Conservation (phyloP, 2,888 invertebrate species). For the Tethea ocularis region DNA sequence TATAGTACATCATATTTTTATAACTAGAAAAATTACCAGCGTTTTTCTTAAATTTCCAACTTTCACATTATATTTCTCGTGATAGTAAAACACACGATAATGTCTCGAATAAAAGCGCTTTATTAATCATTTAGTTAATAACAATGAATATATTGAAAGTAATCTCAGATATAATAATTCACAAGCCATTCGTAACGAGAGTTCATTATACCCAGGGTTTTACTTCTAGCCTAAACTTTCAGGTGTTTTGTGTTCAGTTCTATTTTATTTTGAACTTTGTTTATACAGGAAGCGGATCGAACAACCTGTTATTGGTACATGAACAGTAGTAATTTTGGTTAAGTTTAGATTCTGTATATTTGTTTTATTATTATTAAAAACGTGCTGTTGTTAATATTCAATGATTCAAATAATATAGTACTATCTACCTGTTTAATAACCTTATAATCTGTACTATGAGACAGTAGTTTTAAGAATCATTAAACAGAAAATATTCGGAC, state of each 20-base stretch:
- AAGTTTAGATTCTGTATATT: conserved; percentile 50
- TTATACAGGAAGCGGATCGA: neutral
- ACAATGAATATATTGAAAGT: neutral
- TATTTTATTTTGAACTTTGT: neutral
- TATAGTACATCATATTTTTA: no score
- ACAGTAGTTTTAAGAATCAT: no score
- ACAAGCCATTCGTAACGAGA: neutral
- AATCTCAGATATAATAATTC: neutral
- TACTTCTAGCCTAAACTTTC: neutral
- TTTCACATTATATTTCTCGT: no score
- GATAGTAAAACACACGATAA: neutral
- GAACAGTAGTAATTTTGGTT: conserved; percentile 27
- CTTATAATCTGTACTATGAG: neutral
- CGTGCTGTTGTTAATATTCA: conserved; percentile 6
- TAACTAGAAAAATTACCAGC: no score
- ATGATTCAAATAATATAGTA: neutral
- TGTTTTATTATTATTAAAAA: conserved; percentile 30
- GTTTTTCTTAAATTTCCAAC: no score
- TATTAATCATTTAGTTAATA: neutral
- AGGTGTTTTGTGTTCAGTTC: neutral
- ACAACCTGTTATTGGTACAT: conserved; percentile 16
- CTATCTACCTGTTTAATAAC: neutral
- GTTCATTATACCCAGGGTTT: neutral
- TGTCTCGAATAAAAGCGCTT: neutral
- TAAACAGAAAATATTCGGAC: no score